Evolutionary conservation across 2,113 vertebrate genomes (phyloP).

Genomic region (Hystrix brachyura): DNA sequence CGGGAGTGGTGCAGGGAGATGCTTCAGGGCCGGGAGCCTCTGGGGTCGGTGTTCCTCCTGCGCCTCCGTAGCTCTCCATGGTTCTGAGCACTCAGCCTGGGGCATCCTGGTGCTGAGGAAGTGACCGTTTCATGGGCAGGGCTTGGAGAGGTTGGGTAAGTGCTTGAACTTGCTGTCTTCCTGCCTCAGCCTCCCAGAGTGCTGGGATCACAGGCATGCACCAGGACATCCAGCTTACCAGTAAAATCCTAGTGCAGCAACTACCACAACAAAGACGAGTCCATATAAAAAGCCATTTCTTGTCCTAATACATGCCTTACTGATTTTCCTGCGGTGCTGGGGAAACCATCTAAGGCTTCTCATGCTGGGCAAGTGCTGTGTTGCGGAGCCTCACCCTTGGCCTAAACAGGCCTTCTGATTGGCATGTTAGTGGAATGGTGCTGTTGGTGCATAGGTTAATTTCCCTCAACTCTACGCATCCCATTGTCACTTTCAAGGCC

Average conservation of each 20-base stretch:
- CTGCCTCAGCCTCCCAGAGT: neutral
- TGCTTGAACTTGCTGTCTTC: neutral
- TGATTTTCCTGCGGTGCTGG: neutral
- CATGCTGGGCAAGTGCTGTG: no score
- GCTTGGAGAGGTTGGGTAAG: neutral
- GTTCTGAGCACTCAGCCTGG: neutral
- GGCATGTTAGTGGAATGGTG: neutral
- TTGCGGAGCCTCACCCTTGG: no score
- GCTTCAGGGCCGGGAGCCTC: neutral
- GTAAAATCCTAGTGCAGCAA: neutral
- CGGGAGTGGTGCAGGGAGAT: rapidly evolving
- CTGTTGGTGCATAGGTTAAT: neutral
- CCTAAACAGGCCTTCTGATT: no score
- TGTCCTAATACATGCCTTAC: neutral
- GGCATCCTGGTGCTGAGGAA: neutral
- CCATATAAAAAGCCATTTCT: neutral
- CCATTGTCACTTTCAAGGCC: neutral
- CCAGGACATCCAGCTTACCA: neutral
- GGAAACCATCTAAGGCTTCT: neutral
- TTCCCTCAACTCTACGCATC: neutral
- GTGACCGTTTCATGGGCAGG: neutral
- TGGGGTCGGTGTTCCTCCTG: neutral
- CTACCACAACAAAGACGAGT: neutral
- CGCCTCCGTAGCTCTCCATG: neutral
- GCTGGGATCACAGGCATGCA: neutral